Percentiles rank a stretch among this genome's conserved stretches.
phyloP scores from a whole-genome alignment of 2,888 invertebrate genomes.

The Hemithea aestivaria region DNA sequence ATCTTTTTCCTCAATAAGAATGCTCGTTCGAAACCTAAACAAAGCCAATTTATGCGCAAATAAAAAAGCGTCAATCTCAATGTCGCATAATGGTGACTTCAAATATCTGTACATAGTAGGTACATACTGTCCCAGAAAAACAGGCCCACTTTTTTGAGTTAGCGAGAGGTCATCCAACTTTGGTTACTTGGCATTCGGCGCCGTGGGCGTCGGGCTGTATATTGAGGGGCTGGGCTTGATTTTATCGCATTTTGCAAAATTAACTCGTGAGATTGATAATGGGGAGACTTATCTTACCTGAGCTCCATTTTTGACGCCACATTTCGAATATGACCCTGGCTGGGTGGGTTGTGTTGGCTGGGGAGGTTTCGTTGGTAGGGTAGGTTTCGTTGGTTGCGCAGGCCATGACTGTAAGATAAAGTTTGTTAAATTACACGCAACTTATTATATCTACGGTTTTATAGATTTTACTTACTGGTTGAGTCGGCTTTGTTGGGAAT shows the following conservation, averaged over 20 bases:
- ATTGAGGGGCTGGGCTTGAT: slow-evolving; percentile 14
- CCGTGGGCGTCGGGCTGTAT: slow-evolving; percentile 22
- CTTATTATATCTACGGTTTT: too few relatives aligned
- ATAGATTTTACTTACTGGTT: slow-evolving; percentile 41
- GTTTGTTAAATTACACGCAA: too few relatives aligned
- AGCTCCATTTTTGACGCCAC: slow-evolving; percentile 89
- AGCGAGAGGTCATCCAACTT: slow-evolving; percentile 25
- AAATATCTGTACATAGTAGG: slow-evolving; percentile 7
- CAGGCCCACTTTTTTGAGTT: slow-evolving; percentile 20
- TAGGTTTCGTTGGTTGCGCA: slow-evolving; percentile 63
- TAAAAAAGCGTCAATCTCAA: slow-evolving; percentile 1
- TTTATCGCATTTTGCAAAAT: slow-evolving; percentile 15
- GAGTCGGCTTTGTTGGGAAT: slow-evolving; percentile 64
- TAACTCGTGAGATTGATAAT: slow-evolving; percentile 1
- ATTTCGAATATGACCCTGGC: slow-evolving; percentile 64
- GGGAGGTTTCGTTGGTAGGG: slow-evolving; percentile 32
- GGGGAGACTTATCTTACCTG: slow-evolving; percentile 54
- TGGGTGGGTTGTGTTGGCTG: slow-evolving; percentile 35
- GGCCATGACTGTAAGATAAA: slow-evolving; percentile 60
- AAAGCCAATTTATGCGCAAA: slow-evolving; percentile 1
- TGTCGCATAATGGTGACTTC: slow-evolving; percentile 1
- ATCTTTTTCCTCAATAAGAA: slow-evolving; percentile 1
- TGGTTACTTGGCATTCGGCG: slow-evolving; percentile 16
- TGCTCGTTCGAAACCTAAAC: not conserved
- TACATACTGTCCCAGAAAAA: slow-evolving; percentile 17